A percentile compares a stretch with the other conserved stretches of the same genome.
These are phyloP conservation scores for Automeris io DNA, from an alignment of 2,888 invertebrate genomes.

Conservation along the genomic window DNA sequence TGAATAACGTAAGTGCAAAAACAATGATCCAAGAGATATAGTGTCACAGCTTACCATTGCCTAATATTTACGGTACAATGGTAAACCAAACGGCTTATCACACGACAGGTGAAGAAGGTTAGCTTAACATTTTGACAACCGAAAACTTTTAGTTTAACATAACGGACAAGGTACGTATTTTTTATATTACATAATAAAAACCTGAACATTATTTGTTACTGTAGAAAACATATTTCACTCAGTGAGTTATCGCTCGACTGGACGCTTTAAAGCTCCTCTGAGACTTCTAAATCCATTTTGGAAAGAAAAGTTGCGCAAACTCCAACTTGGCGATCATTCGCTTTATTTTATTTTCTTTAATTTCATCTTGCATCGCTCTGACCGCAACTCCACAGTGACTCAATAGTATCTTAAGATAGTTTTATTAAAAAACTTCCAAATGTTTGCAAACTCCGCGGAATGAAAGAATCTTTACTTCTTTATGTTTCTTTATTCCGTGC, in stretches of 20 bases:
- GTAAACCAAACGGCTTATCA: too few species aligned
- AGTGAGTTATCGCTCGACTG: background rate
- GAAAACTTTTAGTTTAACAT: too few species aligned
- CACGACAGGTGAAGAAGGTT: too few species aligned
- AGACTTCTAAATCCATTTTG: constrained; percentile 22
- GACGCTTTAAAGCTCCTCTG: constrained; percentile 19
- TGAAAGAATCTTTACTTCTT: background rate
- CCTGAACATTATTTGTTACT: background rate
- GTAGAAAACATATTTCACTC: background rate
- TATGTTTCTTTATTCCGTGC: background rate
- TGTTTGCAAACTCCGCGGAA: background rate
- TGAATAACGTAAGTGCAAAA: too few species aligned
- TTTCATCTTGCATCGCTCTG: constrained; percentile 23
- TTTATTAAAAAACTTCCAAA: background rate
- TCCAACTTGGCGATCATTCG: constrained; percentile 20
- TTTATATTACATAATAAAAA: too few species aligned
- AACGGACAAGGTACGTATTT: too few species aligned
- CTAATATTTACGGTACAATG: too few species aligned
- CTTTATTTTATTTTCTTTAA: constrained; percentile 25
- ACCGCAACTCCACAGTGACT: constrained; percentile 7
- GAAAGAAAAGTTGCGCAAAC: constrained; percentile 23
- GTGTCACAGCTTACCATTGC: too few species aligned
- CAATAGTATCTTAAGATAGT: background rate
- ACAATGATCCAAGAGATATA: too few species aligned
- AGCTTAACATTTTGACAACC: too few species aligned